phyloP scores from a whole-genome alignment of 2,888 invertebrate genomes.

The Epinotia ramella region DNA sequence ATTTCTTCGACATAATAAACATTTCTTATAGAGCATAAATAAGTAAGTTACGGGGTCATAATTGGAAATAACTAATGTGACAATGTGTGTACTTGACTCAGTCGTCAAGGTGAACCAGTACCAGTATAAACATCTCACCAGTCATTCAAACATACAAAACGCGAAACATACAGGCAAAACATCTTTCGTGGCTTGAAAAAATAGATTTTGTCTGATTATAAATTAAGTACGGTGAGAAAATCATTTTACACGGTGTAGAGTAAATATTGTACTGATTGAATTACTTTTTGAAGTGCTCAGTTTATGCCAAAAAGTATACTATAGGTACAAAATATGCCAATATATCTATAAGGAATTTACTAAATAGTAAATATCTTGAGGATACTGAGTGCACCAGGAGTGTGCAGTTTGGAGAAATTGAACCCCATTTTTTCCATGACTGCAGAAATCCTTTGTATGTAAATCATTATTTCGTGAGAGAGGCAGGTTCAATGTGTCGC shows the following conservation, averaged over 20 bases:
- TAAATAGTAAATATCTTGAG: not conserved
- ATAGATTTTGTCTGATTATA: too few species aligned
- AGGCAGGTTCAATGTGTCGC: not conserved
- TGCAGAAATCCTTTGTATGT: not conserved
- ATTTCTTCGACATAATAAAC: not conserved
- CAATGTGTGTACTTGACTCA: constrained; percentile 24
- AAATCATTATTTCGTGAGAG: not conserved
- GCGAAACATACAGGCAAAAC: not conserved
- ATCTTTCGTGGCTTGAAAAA: too few species aligned
- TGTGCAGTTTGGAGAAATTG: not conserved
- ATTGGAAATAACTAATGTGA: constrained; percentile 1
- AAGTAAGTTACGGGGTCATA: not conserved
- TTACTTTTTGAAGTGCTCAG: not conserved
- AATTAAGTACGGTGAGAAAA: too few species aligned
- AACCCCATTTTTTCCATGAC: not conserved
- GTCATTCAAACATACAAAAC: constrained; percentile 10
- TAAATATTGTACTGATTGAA: not conserved
- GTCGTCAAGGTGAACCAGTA: constrained; percentile 39
- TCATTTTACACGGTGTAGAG: too few species aligned
- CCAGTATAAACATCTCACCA: constrained; percentile 20
- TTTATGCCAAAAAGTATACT: not conserved
- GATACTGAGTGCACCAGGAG: not conserved
- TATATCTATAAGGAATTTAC: not conserved
- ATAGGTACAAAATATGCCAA: not conserved
- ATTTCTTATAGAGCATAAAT: not conserved